Conservation (phyloP, 2,888 invertebrate species). For the Sphaerophoria rueppellii region DNA sequence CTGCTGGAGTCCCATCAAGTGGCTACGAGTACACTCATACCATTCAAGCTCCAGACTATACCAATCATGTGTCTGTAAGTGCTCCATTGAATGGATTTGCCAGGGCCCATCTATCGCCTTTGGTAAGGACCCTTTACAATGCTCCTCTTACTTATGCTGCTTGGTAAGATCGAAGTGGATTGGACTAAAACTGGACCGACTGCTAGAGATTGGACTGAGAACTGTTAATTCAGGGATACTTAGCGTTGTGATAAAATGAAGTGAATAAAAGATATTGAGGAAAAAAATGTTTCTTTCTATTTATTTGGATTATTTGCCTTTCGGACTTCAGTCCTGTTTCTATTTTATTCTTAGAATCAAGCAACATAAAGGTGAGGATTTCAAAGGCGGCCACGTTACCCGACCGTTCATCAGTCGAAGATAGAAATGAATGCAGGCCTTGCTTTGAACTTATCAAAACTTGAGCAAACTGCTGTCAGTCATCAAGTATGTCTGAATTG, state of each 20-base stretch:
- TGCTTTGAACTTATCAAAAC: no score
- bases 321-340: background rate
- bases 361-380: no score
- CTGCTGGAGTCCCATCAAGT: constrained; percentile 69
- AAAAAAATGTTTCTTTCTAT: no score
- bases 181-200: background rate
- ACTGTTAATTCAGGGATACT: constrained; percentile 50
- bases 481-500: no score
- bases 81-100: constrained; percentile 76
- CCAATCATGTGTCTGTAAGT: constrained; percentile 81
- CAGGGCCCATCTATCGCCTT: constrained; percentile 61
- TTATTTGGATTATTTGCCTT: background rate
- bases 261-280: constrained; percentile 26
- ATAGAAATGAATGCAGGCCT: no score
- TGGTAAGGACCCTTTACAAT: constrained; percentile 68
- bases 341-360: no score
- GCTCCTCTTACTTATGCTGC: constrained; percentile 68
- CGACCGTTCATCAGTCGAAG: no score
- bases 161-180: constrained; percentile 52
- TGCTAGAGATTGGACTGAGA: constrained; percentile 49
- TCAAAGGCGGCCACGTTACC: no score
- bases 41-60: constrained; percentile 75
- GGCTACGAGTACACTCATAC: constrained; percentile 76
- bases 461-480: no score
- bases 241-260: constrained; percentile 39